Evolutionary conservation across 2,888 invertebrate species (phyloP), one percentile per base, ranked within the genome.

Genomic region (Drosophila greeni): DNA sequence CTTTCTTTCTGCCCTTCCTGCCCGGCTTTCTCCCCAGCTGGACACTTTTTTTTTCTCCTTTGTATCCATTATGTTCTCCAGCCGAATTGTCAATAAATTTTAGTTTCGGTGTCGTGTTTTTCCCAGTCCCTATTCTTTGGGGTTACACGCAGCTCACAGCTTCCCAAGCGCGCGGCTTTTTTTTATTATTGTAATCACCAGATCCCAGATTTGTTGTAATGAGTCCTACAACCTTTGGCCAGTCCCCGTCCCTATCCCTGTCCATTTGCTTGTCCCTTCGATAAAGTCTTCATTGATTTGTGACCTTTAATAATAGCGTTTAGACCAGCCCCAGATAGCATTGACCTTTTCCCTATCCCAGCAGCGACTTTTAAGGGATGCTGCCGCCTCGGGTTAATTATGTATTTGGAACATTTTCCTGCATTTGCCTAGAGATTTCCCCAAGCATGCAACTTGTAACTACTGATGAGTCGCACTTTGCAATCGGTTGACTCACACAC

Each of bases 221-320:
- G 75, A 76, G 80, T 67, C 43, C 34, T 16, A 20, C 16, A 11
- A 29, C 29, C 29, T 29, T 29, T 29, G 29, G 29, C 29, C 29
- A 37, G 18, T 6, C 39, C 40, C 49, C n/a, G 14, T 47, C 7
- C 37, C 49, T 8, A n/a, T 48, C 56, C 29, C 57, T 55, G 56
- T 61, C 71, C 42, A 71, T 53, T 53, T 53, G 55, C 56, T 33
- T 45, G 71, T 70, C 67, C 75, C 81, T 65, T 79, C 83, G 82
- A 82, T 82, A 82, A 85, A 84, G 85, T 76, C 82, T 82, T 73
- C 77, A 86, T 85, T 84, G 84, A 84, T 84, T 84, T 84, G 84
- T 84, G 85, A 74, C 86, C 85, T 73, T 70, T 84, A 84, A 84
- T 84, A 85, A 86, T 75, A 85, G 86, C 73, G 80, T 84, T 84